These are phyloP conservation scores for Drosophila merina DNA, from an alignment of 2,888 invertebrate genomes.

Conservation along the genomic window DNA sequence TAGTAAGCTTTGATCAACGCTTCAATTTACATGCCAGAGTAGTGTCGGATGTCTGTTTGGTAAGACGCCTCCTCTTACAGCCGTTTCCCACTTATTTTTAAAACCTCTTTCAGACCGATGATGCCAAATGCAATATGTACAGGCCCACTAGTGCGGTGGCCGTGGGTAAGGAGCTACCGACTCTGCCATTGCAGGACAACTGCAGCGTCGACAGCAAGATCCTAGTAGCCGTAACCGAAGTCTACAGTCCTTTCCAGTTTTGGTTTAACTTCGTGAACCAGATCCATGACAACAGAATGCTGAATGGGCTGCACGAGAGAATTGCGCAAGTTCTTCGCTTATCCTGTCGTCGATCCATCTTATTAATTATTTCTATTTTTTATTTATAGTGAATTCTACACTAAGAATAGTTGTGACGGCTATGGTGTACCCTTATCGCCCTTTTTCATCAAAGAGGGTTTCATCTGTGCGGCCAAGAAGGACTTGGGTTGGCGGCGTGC, in stretches of 20 bases:
- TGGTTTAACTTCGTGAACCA: constrained; percentile 39
- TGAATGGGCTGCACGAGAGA: neutral
- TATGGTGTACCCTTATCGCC: neutral
- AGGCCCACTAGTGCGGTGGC: constrained; percentile 24
- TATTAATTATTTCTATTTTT: neutral
- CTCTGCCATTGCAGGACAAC: too few relatives aligned
- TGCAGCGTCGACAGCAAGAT: neutral
- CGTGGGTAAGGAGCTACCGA: neutral
- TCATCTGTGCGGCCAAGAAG: constrained; percentile 24
- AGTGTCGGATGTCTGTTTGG: constrained; percentile 10
- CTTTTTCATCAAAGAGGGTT: constrained; percentile 20
- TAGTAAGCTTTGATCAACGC: neutral
- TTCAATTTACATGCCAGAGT: neutral
- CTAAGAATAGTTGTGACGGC: neutral
- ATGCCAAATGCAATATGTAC: constrained; percentile 17
- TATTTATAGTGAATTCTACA: constrained; percentile 18
- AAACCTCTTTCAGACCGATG: constrained; percentile 20
- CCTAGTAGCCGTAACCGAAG: neutral
- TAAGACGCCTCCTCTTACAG: neutral
- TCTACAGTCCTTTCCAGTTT: constrained; percentile 54
- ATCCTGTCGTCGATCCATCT: neutral
- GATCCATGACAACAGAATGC: fast-evolving
- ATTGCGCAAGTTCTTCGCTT: constrained; percentile 25
- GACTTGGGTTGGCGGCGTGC: constrained; percentile 33
- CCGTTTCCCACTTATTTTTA: neutral